Conservation (phyloP, 2,888 invertebrate genomes). For the Synanthedon vespiformis region DNA sequence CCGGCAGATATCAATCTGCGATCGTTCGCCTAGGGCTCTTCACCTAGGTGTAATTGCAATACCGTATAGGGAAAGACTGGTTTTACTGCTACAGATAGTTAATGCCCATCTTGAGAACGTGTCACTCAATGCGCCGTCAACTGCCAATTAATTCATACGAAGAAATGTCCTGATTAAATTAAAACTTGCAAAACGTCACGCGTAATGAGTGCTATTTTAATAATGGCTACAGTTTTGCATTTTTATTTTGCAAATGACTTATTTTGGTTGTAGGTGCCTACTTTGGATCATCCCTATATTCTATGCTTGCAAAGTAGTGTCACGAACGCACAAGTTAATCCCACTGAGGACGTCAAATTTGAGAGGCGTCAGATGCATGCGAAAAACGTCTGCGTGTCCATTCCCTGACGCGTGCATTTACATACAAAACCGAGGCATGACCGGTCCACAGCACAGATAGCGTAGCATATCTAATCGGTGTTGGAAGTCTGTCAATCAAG, state of each 20-base stretch:
- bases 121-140: slow-evolving; percentile 29
- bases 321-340: slow-evolving; percentile 8
- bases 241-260: no score
- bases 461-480: slow-evolving; percentile 54
- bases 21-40: slow-evolving; percentile 47
- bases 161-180: no score
- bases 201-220: no score
- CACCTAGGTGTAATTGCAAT: slow-evolving; percentile 50
- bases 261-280: background rate
- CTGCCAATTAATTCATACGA: slow-evolving; percentile 46
- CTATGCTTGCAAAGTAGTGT: slow-evolving; percentile 20
- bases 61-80: slow-evolving; percentile 47
- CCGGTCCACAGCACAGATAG: slow-evolving; percentile 44
- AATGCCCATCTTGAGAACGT: slow-evolving; percentile 46
- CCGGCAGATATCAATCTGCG: slow-evolving; percentile 57
- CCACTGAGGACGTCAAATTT: background rate
- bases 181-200: no score
- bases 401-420: slow-evolving; percentile 45
- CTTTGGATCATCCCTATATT: background rate
- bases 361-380: slow-evolving; percentile 31
- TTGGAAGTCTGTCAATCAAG: slow-evolving; percentile 45
- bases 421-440: slow-evolving; percentile 58
- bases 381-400: slow-evolving; percentile 30
- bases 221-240: no score
- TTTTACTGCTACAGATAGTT: slow-evolving; percentile 38